phyloP scores from a whole-genome alignment of 2,888 invertebrate species.

The Hoplodrina ambigua region DNA sequence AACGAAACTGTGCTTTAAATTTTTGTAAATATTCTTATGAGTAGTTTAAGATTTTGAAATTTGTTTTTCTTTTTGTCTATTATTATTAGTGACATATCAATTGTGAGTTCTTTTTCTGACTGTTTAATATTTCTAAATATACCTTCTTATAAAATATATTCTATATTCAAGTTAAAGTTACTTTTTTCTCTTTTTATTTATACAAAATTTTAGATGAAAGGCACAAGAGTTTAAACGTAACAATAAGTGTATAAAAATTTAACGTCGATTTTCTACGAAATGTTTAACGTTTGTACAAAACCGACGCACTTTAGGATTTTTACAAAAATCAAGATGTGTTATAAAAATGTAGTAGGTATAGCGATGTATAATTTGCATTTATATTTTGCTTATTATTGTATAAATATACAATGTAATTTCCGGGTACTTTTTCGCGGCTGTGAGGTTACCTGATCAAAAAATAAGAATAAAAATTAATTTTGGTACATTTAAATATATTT shows the following conservation, averaged over 20 bases:
- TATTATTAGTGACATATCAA: slow-evolving; percentile 64
- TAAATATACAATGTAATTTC: slow-evolving; percentile 54
- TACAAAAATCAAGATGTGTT: slow-evolving; percentile 50
- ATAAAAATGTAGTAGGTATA: slow-evolving; percentile 51
- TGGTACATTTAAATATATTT: slow-evolving; percentile 57
- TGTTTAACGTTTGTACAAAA: slow-evolving; percentile 47
- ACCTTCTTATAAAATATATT: slow-evolving; percentile 2
- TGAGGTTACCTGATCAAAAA: slow-evolving; percentile 75
- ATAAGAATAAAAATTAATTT: slow-evolving; percentile 40
- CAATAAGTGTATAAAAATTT: slow-evolving; percentile 38
- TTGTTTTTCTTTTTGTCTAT: slow-evolving; percentile 49
- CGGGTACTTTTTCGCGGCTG: slow-evolving; percentile 81
- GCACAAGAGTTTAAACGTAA: slow-evolving; percentile 36
- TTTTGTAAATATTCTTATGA: slow-evolving; percentile 65
- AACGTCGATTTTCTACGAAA: slow-evolving; percentile 47
- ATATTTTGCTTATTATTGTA: slow-evolving; percentile 54
- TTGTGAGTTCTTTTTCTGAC: slow-evolving; percentile 24
- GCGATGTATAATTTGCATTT: slow-evolving; percentile 56
- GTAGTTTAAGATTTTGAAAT: slow-evolving; percentile 49
- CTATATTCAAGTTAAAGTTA: too few species aligned
- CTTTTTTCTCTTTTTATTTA: slow-evolving; percentile 16
- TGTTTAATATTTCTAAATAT: slow-evolving; percentile 33
- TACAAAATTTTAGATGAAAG: slow-evolving; percentile 9
- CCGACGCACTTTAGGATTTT: slow-evolving; percentile 41
- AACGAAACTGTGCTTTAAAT: slow-evolving; percentile 95